A percentile compares a stretch with the other conserved stretches of the same genome.
phyloP scores from a whole-genome alignment of 2,797 vertebrate genomes.

The Melanogrammus aeglefinus region DNA sequence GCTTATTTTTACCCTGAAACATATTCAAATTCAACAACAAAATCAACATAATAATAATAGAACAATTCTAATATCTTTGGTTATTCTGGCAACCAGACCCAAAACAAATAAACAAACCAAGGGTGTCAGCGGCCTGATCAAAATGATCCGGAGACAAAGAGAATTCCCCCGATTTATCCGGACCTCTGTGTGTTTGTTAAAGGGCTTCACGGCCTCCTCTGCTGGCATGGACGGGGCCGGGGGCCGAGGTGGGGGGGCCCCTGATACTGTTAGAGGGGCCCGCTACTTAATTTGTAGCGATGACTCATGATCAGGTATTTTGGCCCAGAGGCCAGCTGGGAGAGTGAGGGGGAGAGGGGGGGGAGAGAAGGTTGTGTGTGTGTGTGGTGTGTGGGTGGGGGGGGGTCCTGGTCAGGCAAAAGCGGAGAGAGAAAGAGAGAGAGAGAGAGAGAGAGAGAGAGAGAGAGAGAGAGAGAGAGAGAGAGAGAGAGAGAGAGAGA shows the following conservation, averaged over 20 bases:
- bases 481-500: constrained; percentile 8
- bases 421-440: too few relatives aligned
- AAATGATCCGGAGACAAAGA: constrained; percentile 13
- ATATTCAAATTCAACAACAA: constrained; percentile 3
- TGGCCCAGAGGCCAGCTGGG: constrained; percentile 91
- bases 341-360: constrained; percentile 48
- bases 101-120: constrained; percentile 14
- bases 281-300: constrained; percentile 86
- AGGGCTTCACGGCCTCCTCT: constrained; percentile 77
- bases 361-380: too few relatives aligned
- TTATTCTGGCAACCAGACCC: not conserved
- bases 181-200: constrained; percentile 88
- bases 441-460: not conserved
- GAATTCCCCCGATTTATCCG: constrained; percentile 66
- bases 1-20: constrained; percentile 29
- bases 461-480: constrained; percentile 24
- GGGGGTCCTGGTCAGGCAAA: too few relatives aligned
- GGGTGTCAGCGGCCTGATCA: constrained; percentile 33
- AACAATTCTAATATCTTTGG: not conserved
- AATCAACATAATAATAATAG: not conserved
- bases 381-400: too few relatives aligned
- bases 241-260: too few relatives aligned
- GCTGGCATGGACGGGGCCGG: too few relatives aligned
- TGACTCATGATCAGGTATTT: constrained; percentile 99
- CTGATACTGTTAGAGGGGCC: constrained; percentile 94